Evolutionary conservation across 2,113 vertebrate species (phyloP).

Genomic region (Nestor notabilis): DNA sequence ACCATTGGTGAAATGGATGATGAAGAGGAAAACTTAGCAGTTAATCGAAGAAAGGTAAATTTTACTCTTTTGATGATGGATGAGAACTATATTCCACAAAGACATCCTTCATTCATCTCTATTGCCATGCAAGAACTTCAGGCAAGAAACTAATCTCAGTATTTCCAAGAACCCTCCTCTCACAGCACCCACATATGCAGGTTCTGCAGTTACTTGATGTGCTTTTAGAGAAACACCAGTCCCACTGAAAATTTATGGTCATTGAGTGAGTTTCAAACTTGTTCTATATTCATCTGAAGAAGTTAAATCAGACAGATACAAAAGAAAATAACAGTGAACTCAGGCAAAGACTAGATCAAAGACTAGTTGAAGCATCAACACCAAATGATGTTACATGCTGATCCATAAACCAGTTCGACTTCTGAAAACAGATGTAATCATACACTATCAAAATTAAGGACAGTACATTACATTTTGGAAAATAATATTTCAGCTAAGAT

Average conservation of each 20-base stretch:
- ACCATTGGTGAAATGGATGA: constrained; percentile 28
- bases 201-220: neutral
- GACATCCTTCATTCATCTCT: neutral
- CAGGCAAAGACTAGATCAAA: neutral
- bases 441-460: neutral
- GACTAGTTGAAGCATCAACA: neutral
- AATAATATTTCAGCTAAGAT: neutral
- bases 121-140: constrained; percentile 16
- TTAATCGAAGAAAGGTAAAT: neutral
- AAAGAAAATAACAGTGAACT: neutral
- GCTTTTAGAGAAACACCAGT: neutral
- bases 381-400: neutral
- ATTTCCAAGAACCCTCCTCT: neutral
- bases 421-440: neutral
- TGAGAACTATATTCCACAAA: constrained; percentile 6
- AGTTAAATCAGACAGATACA: neutral
- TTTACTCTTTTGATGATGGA: constrained; percentile 23
- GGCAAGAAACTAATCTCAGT: neutral
- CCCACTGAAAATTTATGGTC: neutral
- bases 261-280: neutral
- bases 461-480: neutral
- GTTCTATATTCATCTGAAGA: neutral
- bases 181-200: neutral
- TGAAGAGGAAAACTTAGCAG: neutral
- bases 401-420: neutral